A percentile compares a stretch with the other conserved stretches of the same genome.
Evolutionary conservation across 2,797 vertebrate species (phyloP).

Genomic region (Pelobates cultripes): DNA sequence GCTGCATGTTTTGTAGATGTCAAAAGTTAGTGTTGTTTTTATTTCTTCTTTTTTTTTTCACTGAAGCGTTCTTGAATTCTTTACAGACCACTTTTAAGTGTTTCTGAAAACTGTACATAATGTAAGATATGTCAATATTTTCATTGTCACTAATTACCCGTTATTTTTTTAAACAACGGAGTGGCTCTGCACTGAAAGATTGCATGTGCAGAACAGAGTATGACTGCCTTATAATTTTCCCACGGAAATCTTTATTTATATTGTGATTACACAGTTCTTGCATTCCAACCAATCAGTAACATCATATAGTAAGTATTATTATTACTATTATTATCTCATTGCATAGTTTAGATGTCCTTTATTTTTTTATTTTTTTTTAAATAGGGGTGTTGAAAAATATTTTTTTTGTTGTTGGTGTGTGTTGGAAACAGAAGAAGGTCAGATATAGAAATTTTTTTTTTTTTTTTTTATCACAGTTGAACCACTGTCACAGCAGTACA

Average conservation of each 20-base stretch:
- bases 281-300: conserved; percentile 4
- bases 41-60: conserved; percentile 31
- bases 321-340: no score
- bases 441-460: no score
- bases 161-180: conserved; percentile 40
- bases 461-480: no score
- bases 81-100: conserved; percentile 46
- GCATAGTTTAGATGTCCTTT: no score
- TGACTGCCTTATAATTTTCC: conserved; percentile 5
- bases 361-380: no score
- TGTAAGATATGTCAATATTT: conserved; percentile 50
- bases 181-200: conserved; percentile 16
- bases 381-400: no score
- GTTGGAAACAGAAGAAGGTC: no score
- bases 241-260: conserved; percentile 14
- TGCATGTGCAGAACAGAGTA: conserved; percentile 14
- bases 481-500: no score
- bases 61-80: conserved; percentile 47
- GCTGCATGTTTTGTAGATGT: conserved; percentile 34
- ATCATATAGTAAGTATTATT: background rate
- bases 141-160: conserved; percentile 47
- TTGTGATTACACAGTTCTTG: conserved; percentile 15
- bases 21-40: conserved; percentile 45
- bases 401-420: no score
- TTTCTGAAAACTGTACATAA: conserved; percentile 42